Percentiles rank a stretch among this genome's conserved stretches.
Conservation (phyloP, 2,797 vertebrate genomes). For the Chaetophractus vellerosus region DNA sequence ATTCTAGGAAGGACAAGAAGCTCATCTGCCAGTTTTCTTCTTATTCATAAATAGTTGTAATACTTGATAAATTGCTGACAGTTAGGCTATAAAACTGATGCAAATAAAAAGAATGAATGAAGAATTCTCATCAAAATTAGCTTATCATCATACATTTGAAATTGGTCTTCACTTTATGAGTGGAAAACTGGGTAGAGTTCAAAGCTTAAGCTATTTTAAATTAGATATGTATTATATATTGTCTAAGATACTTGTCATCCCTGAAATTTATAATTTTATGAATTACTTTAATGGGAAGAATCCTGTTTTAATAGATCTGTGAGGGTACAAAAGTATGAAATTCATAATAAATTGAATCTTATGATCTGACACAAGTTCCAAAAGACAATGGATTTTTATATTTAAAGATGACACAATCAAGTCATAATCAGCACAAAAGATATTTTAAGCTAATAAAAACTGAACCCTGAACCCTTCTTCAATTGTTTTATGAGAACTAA, state of each 20-base stretch:
- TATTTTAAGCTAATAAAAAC: conserved; percentile 42
- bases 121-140: conserved; percentile 28
- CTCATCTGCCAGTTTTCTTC: background rate
- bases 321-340: conserved; percentile 56
- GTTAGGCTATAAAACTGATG: background rate
- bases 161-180: conserved; percentile 15
- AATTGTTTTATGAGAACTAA: conserved; percentile 24
- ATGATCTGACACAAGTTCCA: conserved; percentile 30
- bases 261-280: conserved; percentile 41
- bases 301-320: conserved; percentile 37
- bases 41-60: conserved; percentile 48
- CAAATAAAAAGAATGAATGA: conserved; percentile 4
- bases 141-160: conserved; percentile 48
- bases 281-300: conserved; percentile 61
- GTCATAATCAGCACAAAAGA: background rate
- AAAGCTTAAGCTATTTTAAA: conserved; percentile 5
- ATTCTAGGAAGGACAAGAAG: background rate
- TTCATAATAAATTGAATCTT: conserved; percentile 16
- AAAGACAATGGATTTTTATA: conserved; percentile 5
- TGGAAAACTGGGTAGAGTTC: conserved; percentile 9
- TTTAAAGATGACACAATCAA: conserved; percentile 26
- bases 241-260: conserved; percentile 46
- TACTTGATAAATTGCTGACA: conserved; percentile 60
- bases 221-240: background rate
- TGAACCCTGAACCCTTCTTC: background rate